These are phyloP conservation scores for Ailuropoda melanoleuca DNA, from an alignment of 2,113 vertebrate genomes.

Conservation along the genomic window DNA sequence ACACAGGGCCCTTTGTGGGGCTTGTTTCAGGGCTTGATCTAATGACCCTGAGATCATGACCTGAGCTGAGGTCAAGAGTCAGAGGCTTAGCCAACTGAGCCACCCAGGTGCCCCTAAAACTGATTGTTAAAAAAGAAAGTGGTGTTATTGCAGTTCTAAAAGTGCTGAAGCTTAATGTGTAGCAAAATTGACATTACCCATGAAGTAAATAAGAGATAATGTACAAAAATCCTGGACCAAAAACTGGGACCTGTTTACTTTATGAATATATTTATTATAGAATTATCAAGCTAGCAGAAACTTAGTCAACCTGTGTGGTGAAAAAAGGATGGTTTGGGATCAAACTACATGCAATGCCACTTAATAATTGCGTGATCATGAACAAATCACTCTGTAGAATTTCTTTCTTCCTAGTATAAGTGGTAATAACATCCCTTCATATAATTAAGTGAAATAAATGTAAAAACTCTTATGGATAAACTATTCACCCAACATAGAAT, in stretches of 20 bases:
- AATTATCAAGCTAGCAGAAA: not conserved
- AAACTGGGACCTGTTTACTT: slow-evolving; percentile 30
- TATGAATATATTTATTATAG: slow-evolving; percentile 32
- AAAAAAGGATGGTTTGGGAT: not conserved
- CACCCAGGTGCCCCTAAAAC: not conserved
- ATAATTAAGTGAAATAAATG: not conserved
- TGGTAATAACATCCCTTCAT: not conserved
- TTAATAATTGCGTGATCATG: not conserved
- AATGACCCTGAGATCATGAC: not conserved
- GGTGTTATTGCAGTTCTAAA: not conserved
- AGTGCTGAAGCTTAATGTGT: not conserved
- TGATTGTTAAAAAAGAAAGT: not conserved
- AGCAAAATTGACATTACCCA: not conserved
- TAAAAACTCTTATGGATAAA: not conserved
- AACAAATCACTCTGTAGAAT: not conserved
- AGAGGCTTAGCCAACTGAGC: not conserved
- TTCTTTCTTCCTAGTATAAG: not conserved
- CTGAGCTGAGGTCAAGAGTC: not conserved
- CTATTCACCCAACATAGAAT: not conserved
- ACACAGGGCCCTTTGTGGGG: not conserved
- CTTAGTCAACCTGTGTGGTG: not conserved
- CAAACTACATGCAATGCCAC: not conserved
- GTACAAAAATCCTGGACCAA: not conserved
- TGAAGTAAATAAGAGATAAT: not conserved
- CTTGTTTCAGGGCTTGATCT: not conserved